phyloP scores from a whole-genome alignment of 2,113 vertebrate species.

The Dasyprocta punctata region DNA sequence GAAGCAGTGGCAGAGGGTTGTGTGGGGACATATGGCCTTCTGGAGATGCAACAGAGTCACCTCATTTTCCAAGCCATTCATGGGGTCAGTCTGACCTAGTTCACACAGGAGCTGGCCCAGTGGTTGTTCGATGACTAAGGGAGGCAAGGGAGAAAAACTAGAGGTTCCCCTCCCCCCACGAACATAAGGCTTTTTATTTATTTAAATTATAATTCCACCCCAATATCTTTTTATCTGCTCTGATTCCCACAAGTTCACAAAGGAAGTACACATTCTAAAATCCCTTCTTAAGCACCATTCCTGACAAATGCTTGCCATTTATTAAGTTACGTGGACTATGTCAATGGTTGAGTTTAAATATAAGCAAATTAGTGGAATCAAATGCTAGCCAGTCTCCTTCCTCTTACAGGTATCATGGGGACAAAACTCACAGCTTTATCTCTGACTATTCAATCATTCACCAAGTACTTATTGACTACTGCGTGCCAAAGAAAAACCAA shows the following conservation, averaged over 20 bases:
- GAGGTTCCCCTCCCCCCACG: not conserved
- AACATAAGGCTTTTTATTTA: not conserved
- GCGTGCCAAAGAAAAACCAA: not conserved
- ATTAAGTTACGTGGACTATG: not conserved
- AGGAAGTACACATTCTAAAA: not conserved
- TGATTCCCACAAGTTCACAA: not conserved
- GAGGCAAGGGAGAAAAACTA: not conserved
- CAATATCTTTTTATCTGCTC: not conserved
- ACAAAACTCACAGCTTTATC: not conserved
- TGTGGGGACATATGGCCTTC: not conserved
- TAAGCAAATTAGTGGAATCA: not conserved
- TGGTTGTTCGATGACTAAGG: not conserved
- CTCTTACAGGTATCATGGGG: not conserved
- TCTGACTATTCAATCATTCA: not conserved
- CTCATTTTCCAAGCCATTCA: not conserved
- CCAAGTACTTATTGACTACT: not conserved
- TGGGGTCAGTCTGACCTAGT: not conserved
- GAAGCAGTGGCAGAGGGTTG: fast-evolving
- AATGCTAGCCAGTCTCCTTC: too few relatives aligned
- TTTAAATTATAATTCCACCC: not conserved
- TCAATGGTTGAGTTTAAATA: not conserved
- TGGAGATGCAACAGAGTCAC: not conserved
- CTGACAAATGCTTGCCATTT: not conserved
- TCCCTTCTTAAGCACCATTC: not conserved
- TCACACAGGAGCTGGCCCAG: not conserved